These are phyloP conservation scores for Anolis carolinensis DNA, from an alignment of 2,113 vertebrate species.

Conservation along the genomic window DNA sequence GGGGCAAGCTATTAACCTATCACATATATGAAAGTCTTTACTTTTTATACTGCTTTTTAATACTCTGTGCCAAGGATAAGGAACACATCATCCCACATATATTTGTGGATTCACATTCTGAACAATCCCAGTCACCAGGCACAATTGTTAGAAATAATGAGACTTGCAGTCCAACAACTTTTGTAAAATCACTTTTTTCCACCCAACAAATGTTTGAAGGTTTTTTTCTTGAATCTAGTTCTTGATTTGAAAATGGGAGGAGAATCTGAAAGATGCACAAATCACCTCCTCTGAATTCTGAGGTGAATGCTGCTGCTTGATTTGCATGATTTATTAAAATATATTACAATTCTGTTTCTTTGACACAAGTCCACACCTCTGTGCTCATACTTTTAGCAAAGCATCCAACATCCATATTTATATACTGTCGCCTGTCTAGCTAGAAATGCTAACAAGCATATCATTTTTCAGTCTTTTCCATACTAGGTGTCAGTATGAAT, in stretches of 20 bases:
- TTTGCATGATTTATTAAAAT: constrained; percentile 15
- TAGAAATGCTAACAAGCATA: constrained; percentile 8
- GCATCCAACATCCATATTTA: constrained; percentile 20
- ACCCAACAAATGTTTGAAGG: too few relatives aligned
- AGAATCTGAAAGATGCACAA: background rate
- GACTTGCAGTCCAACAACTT: too few relatives aligned
- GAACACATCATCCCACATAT: too few relatives aligned
- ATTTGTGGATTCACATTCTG: too few relatives aligned
- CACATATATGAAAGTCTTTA: background rate
- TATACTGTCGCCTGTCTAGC: background rate
- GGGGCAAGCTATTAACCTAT: background rate
- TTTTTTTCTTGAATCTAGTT: background rate
- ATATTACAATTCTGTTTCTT: background rate
- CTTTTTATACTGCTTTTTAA: background rate
- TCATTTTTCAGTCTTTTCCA: constrained; percentile 11
- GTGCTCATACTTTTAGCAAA: background rate
- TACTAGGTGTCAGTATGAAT: constrained; percentile 23
- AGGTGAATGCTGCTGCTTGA: background rate
- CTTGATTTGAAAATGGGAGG: too few relatives aligned
- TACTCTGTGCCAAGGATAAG: background rate
- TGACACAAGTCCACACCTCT: background rate
- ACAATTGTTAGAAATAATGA: too few relatives aligned
- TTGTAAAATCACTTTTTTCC: too few relatives aligned
- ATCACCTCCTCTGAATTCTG: background rate
- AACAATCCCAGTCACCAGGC: too few relatives aligned